A percentile compares a stretch with the other conserved stretches of the same genome.
Evolutionary conservation across 53 echinoderm and acorn worm genomes (phyloP).

Genomic region (Actinopyga echinites): DNA sequence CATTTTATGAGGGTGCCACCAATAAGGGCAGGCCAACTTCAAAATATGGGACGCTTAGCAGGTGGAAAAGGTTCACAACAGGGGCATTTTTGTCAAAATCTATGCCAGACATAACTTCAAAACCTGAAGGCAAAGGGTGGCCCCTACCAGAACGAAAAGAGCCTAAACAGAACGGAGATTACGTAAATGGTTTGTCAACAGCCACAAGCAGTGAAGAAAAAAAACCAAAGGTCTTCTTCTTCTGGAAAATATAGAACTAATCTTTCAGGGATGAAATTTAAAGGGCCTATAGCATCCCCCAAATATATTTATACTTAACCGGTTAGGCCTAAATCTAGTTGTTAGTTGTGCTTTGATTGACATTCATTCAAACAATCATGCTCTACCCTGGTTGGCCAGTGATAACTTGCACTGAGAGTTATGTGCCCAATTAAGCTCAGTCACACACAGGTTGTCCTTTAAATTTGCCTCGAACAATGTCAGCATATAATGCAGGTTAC

Average conservation of each 20-base stretch:
- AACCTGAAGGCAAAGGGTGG: background rate
- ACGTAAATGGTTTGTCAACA: background rate
- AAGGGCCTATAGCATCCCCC: too few relatives aligned
- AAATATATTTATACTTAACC: too few relatives aligned
- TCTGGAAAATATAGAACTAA: constrained; percentile 18
- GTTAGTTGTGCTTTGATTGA: too few relatives aligned
- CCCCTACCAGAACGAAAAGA: background rate
- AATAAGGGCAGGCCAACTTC: background rate
- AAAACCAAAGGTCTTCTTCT: constrained; percentile 37
- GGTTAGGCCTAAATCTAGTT: too few relatives aligned
- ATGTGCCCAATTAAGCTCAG: too few relatives aligned
- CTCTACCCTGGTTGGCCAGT: too few relatives aligned
- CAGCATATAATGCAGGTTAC: too few relatives aligned
- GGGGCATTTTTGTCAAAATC: constrained; percentile 12
- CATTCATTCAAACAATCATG: too few relatives aligned
- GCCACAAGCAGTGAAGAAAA: background rate
- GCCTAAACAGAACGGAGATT: background rate
- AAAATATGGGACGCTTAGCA: constrained; percentile 5
- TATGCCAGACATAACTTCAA: constrained; percentile 12
- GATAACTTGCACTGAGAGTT: too few relatives aligned
- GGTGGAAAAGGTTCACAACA: constrained; percentile 15
- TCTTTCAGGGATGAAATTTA: too few relatives aligned
- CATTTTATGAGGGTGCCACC: background rate
- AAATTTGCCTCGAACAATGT: too few relatives aligned
- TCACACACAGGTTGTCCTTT: too few relatives aligned